phyloP scores from a whole-genome alignment of 1,140 invertebrate species.

The Drosophila miranda region DNA sequence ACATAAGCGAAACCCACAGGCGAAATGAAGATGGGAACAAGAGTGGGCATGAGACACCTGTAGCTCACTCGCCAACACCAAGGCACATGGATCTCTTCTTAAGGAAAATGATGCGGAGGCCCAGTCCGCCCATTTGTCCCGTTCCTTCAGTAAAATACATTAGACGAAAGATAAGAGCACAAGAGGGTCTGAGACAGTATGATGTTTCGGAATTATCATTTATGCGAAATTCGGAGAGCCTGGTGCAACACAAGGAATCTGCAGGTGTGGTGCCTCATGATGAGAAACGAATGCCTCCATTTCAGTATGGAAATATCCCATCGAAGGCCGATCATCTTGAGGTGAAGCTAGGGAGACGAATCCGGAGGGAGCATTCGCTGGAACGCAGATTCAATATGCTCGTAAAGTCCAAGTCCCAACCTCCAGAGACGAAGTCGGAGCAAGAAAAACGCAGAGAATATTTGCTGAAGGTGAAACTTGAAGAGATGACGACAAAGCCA shows the following conservation, averaged over 20 bases:
- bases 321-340: background rate
- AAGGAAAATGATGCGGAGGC: background rate
- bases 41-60: background rate
- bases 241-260: background rate
- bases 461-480: constrained; percentile 23
- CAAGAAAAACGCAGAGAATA: constrained; percentile 10
- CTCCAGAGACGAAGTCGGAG: background rate
- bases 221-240: background rate
- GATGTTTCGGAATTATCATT: constrained; percentile 5
- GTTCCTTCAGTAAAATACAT: constrained; percentile 19
- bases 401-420: background rate
- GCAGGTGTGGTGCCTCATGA: too few relatives aligned
- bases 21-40: background rate
- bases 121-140: constrained; percentile 24
- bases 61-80: constrained; percentile 3
- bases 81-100: too few relatives aligned
- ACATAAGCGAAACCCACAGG: too few relatives aligned
- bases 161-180: constrained; percentile 1
- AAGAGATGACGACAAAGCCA: constrained; percentile 53
- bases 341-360: background rate
- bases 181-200: background rate
- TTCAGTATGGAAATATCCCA: background rate
- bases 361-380: background rate
- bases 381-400: too few relatives aligned
- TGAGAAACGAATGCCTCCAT: background rate